Base-by-base conservation (phyloP, 2,797 vertebrate genomes). In the Loris lydekkerianus region DNA sequence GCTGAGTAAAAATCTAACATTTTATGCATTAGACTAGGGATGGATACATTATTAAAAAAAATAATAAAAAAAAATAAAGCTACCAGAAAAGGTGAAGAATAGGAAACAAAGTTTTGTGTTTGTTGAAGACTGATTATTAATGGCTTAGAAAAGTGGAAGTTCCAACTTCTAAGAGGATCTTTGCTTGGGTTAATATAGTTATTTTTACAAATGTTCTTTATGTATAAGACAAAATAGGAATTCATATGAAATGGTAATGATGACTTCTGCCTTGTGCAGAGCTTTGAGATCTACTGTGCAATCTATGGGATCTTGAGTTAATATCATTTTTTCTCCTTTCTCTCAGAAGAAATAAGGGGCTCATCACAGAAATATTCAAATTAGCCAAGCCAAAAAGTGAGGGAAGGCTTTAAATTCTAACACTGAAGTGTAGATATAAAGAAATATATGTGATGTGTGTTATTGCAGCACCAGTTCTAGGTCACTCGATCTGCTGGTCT, bases 1-100 rank as follows among this genome's bases (percentile, higher is more conserved):
- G 69, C 37, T 61, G 34, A 84, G 49, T 60, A 93, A 94, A 95
- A 77, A 65, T 75, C 70, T n/a, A 87, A 29, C 14, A 75, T 77
- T 58, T 84, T 87, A 11, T 81, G 8, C 46, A 80, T 21, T 80
- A 15, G 6, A 53, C 49, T 15, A 78, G 65, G 29, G 69, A 87
- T 63, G 37, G 63, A 49, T 67, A 43, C 29, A 29, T 73, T 13
- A 73, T 77, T 70, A 85, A 80, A 88, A 34, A 34, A 34, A 34
- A 34, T 34, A 34, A 34, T 34, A 34, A 34, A 34, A 34, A 34
- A 34, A 69, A 43, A 53, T 17, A 83, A 81, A 84, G 4, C 67
- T 82, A 61, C 25, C 67, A 69, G 37, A 72, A 89, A 93, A 81
- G 7, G 6, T 4, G 46, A 60, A 86, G 14, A 81, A 69, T 88